Evolutionary conservation across 2,113 vertebrate species (phyloP), one percentile per base, ranked within the genome.

Genomic region (Anas platyrhynchos): DNA sequence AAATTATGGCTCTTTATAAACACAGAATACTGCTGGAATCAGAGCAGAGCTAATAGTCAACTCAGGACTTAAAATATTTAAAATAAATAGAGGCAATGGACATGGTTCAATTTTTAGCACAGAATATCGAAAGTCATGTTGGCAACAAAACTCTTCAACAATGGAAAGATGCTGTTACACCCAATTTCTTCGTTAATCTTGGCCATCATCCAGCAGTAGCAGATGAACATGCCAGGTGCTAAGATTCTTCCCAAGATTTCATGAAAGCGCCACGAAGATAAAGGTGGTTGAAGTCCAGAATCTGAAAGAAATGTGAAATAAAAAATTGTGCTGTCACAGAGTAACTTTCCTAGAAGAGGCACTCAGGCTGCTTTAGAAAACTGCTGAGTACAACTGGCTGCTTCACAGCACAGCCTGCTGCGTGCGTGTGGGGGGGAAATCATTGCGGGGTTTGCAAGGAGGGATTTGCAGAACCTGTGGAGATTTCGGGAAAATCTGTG

Each of bases 381-480:
- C 41, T 88, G 79, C 48, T 80, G 69, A 36, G 59, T 90, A 79
- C 38, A 83, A 44, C 34, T 67, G 86, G 71, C 43, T 48, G 72
- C 73, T 85, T 71, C 84, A 32, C 41, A 82, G 93, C 88, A 44
- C n/a, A 96, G 67, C 65, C 41, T 77, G 6, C 62, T 94, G 31
- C 72, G 8, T 78, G 59, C 78, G 71, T 68, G 36, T 1, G 31
- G 0, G 50, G 2, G 9, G 56, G 65, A 23, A 76, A 63, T 91
- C 93, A 74, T 48, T 95, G 58, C 55, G 91, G 76, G 18, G 52
- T 95, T 86, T 95, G 55, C 27, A 54, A 86, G 83, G 91, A 91
- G 82, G 29, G 67, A 94, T 94, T 97, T 95, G 55, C 82, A 91
- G 83, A 85, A 95, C 81, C 95, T 92, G 74, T 48, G 48, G 94